phyloP scores from a whole-genome alignment of 2,113 vertebrate species.

The Heloderma charlesbogerti region DNA sequence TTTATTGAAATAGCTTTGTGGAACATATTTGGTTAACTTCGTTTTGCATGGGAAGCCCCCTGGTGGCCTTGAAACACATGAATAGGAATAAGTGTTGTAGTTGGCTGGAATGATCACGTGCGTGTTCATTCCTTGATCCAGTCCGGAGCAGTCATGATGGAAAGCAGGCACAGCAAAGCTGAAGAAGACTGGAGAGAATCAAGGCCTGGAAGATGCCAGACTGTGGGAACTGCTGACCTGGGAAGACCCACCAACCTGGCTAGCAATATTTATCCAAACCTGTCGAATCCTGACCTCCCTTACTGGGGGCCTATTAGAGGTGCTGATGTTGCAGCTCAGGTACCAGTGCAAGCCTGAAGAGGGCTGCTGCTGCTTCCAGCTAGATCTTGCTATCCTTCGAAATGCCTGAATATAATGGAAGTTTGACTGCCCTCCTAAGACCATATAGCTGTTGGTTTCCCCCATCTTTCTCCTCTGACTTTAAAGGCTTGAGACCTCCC shows the following conservation, averaged over 20 bases:
- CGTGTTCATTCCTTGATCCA: background rate
- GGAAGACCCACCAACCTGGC: background rate
- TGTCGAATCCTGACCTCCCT: background rate
- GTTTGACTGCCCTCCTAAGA: background rate
- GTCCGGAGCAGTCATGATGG: background rate
- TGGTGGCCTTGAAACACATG: background rate
- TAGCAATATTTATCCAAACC: background rate
- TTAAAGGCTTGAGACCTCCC: background rate
- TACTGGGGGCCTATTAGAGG: background rate
- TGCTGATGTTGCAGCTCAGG: background rate
- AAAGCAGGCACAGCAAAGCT: background rate
- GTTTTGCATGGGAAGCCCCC: no score
- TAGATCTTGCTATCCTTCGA: background rate
- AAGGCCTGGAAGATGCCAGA: background rate
- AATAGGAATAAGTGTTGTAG: background rate
- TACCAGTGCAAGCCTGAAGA: background rate
- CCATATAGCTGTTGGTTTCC: background rate
- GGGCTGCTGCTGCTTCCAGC: background rate
- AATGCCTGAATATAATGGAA: background rate
- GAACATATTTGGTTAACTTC: background rate
- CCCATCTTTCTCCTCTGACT: background rate
- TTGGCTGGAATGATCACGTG: background rate
- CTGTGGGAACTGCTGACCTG: background rate
- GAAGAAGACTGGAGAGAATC: background rate
- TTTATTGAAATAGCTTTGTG: background rate